Conservation (phyloP, 2,888 invertebrate species). For the Gryllus longicercus region DNA sequence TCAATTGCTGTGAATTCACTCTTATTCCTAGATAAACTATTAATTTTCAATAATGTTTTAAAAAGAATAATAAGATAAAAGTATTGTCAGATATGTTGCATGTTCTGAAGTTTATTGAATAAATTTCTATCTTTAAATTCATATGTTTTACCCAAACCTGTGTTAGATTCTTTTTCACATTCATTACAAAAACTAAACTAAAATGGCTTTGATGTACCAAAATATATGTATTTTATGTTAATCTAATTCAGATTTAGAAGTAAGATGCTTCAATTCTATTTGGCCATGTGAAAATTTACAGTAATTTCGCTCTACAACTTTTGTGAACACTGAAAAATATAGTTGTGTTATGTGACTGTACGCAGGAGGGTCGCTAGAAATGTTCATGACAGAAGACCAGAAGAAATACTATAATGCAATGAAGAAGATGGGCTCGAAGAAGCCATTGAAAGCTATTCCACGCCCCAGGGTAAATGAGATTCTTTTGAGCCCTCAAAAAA, state of each 20-base stretch:
- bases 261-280: not conserved
- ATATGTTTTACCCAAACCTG: not conserved
- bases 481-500: slow-evolving; percentile 21
- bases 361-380: slow-evolving; percentile 95
- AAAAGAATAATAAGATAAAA: not conserved
- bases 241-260: too few species aligned
- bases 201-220: too few species aligned
- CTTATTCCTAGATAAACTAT: not conserved
- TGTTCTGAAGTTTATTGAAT: not conserved
- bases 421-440: slow-evolving; percentile 99
- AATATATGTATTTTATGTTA: too few species aligned
- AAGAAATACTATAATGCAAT: slow-evolving; percentile 99
- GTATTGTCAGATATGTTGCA: not conserved
- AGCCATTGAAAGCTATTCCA: slow-evolving; percentile 96
- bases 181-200: too few species aligned
- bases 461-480: slow-evolving; percentile 78
- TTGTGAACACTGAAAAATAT: slow-evolving; percentile 3
- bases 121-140: not conserved
- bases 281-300: not conserved
- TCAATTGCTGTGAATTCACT: not conserved
- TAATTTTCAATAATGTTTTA: too few species aligned
- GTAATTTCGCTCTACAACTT: not conserved
- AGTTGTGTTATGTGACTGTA: slow-evolving; percentile 37
- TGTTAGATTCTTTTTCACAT: not conserved
- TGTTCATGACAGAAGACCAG: slow-evolving; percentile 99